These are phyloP conservation scores for Orientallactaga sibirica DNA, from an alignment of 2,797 vertebrate species.

Conservation along the genomic window DNA sequence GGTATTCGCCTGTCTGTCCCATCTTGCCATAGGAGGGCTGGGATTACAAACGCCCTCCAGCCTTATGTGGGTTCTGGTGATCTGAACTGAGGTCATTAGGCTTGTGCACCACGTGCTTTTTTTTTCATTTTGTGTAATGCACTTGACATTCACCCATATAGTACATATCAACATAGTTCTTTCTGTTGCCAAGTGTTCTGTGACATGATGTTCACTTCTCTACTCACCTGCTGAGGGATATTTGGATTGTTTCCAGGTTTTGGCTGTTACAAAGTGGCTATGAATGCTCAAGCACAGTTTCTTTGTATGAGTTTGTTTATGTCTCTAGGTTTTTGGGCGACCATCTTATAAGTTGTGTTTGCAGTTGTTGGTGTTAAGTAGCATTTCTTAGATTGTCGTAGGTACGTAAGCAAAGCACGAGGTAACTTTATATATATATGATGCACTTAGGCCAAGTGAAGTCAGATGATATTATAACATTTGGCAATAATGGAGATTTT, in stretches of 20 bases:
- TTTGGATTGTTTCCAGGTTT: background rate
- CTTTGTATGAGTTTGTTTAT: slow-evolving; percentile 1
- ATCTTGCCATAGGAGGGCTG: too few species aligned
- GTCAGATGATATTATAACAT: background rate
- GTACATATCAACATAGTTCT: background rate
- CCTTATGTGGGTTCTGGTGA: too few species aligned
- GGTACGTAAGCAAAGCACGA: background rate
- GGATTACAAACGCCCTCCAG: too few species aligned
- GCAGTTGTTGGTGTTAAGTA: slow-evolving; percentile 18
- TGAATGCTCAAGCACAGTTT: background rate
- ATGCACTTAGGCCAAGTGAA: slow-evolving; percentile 8
- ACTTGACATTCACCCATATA: background rate
- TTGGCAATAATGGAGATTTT: background rate
- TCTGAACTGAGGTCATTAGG: too few species aligned
- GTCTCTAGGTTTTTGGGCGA: slow-evolving; percentile 14
- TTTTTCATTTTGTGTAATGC: background rate
- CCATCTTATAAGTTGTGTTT: background rate
- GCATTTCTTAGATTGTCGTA: slow-evolving; percentile 20
- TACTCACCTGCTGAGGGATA: background rate
- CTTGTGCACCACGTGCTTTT: too few species aligned
- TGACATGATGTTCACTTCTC: background rate
- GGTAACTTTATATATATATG: background rate
- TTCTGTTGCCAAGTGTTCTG: background rate
- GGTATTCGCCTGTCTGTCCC: too few species aligned
- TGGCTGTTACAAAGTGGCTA: background rate